A percentile compares a stretch with the other conserved stretches of the same genome.
Conservation (phyloP, 2,797 vertebrate species). For the Urophycis tenuis region DNA sequence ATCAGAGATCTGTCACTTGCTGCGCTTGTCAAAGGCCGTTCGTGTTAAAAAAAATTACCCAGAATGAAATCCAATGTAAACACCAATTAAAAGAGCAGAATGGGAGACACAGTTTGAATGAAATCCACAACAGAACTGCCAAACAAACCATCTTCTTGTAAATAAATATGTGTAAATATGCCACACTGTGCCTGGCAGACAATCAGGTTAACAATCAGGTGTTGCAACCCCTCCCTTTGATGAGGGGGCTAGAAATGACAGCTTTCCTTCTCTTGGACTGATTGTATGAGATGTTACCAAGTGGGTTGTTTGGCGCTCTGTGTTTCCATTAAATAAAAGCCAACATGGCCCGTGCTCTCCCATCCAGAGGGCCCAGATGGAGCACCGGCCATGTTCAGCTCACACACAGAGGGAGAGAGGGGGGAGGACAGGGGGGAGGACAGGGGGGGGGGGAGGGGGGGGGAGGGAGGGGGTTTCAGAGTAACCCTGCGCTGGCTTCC, state of each 20-base stretch:
- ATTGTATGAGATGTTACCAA: conserved; percentile 5
- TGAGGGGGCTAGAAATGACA: background rate
- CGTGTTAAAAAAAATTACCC: conserved; percentile 43
- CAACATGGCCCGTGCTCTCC: conserved; percentile 46
- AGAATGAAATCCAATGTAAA: conserved; percentile 56
- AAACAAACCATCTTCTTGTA: conserved; percentile 49
- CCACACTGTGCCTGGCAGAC: conserved; percentile 20
- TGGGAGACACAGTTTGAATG: conserved; percentile 49
- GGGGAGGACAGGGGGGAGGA: background rate
- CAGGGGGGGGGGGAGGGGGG: background rate
- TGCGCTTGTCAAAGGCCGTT: conserved; percentile 60
- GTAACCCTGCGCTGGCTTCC: conserved; percentile 54
- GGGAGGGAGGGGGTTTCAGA: conserved; percentile 34
- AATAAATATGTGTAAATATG: too few species aligned
- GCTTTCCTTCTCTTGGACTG: background rate
- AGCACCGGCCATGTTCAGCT: conserved; percentile 51
- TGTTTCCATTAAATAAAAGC: conserved; percentile 54
- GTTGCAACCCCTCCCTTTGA: too few species aligned
- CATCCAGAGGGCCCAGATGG: conserved; percentile 53
- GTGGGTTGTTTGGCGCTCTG: conserved; percentile 59
- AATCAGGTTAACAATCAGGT: background rate
- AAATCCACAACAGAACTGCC: conserved; percentile 61
- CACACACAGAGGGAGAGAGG: background rate
- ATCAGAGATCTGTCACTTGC: conserved; percentile 63
- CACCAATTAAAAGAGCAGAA: conserved; percentile 56